Evolutionary conservation across 2,888 invertebrate genomes (phyloP).

Genomic region (Geotrupes spiniger): DNA sequence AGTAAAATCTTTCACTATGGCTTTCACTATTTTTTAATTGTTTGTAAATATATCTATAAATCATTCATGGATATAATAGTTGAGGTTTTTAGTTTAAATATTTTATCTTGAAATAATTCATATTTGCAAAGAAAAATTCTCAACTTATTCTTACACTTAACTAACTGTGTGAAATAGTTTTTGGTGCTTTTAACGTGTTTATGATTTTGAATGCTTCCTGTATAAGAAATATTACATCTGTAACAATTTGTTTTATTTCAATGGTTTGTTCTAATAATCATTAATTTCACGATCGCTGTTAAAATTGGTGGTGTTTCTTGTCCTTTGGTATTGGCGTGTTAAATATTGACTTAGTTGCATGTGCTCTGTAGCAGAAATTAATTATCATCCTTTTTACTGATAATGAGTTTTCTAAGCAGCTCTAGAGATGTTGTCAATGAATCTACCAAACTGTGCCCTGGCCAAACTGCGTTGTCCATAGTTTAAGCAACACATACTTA

Average conservation of each 20-base stretch:
- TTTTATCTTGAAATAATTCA: not conserved
- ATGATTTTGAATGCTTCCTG: no score
- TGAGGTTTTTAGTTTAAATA: no score
- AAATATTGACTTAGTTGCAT: constrained; percentile 13
- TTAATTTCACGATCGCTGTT: no score
- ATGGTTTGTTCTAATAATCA: no score
- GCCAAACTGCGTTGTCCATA: constrained; percentile 32
- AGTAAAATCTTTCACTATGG: no score
- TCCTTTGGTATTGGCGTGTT: not conserved
- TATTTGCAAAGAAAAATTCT: no score
- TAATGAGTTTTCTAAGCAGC: constrained; percentile 40
- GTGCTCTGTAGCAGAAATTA: constrained; percentile 12
- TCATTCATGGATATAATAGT: no score
- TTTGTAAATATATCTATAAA: no score
- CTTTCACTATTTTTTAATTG: no score
- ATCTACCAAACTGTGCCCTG: constrained; percentile 42
- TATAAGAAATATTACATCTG: no score
- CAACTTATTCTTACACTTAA: not conserved
- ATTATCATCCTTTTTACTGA: constrained; percentile 15
- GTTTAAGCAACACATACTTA: constrained; percentile 20
- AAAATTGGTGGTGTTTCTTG: constrained; percentile 6
- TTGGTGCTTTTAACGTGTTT: no score
- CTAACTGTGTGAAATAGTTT: not conserved
- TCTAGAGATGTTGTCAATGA: constrained; percentile 40
- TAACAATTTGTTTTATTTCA: no score